Percentiles rank a stretch among this genome's conserved stretches.
Conservation (phyloP, 2,888 invertebrate genomes). For the Limnephilus rhombicus region DNA sequence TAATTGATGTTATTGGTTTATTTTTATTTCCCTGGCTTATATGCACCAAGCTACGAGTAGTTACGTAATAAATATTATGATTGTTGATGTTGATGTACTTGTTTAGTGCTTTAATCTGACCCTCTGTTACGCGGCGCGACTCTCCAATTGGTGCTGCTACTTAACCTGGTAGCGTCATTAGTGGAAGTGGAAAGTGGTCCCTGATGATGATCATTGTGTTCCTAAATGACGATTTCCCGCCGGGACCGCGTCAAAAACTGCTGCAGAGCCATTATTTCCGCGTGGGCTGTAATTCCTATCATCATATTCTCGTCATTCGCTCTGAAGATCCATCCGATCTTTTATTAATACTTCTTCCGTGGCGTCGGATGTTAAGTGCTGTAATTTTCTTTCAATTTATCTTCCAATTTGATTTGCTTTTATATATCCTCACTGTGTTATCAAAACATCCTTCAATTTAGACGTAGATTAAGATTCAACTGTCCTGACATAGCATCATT, state of each 20-base stretch:
- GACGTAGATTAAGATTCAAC: background rate
- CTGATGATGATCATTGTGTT: background rate
- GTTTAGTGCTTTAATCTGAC: background rate
- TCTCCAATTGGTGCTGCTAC: background rate
- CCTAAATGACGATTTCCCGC: constrained; percentile 35
- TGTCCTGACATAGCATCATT: background rate
- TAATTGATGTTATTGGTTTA: background rate
- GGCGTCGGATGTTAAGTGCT: background rate
- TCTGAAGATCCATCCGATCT: background rate
- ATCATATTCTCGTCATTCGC: constrained; percentile 5
- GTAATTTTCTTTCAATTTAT: background rate
- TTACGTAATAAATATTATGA: background rate
- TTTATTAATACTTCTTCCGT: background rate
- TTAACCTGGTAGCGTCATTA: background rate
- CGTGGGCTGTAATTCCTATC: constrained; percentile 19
- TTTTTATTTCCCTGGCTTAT: background rate
- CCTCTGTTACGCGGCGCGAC: background rate
- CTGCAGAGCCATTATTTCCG: background rate
- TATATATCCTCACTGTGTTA: background rate
- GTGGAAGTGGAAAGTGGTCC: background rate
- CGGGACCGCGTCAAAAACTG: constrained; percentile 2
- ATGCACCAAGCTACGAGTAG: background rate
- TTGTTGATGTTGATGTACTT: background rate
- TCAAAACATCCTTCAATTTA: background rate
- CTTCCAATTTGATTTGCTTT: background rate